These are phyloP conservation scores for Melanogrammus aeglefinus DNA, from an alignment of 2,797 vertebrate species.

Conservation along the genomic window DNA sequence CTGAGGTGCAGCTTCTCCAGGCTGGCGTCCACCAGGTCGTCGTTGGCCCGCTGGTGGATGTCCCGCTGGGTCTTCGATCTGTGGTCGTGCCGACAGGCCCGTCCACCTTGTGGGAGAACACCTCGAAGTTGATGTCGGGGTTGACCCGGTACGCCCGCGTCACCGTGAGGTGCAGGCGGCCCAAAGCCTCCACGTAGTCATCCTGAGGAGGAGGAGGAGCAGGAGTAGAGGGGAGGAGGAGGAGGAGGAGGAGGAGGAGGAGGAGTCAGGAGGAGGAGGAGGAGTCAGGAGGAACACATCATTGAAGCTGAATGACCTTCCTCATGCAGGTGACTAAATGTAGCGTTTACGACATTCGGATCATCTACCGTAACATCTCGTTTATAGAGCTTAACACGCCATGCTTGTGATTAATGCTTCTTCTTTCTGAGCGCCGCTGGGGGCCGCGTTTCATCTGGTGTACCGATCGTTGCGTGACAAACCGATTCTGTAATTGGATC, in stretches of 20 bases:
- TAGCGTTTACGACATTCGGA: too few species aligned
- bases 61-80: constrained; percentile 99
- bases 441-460: background rate
- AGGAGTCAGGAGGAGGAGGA: too few species aligned
- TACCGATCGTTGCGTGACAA: background rate
- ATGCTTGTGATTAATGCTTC: too few species aligned
- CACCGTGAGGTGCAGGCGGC: constrained; percentile 95
- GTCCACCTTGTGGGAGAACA: constrained; percentile 99
- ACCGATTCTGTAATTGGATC: background rate
- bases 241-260: too few species aligned
- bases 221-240: background rate
- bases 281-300: too few species aligned
- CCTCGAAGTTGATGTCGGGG: constrained; percentile 99
- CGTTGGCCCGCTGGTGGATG: constrained; percentile 98
- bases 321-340: too few species aligned
- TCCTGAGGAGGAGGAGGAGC: constrained; percentile 72
- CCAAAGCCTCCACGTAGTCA: constrained; percentile 97
- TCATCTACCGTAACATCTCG: too few species aligned
- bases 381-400: too few species aligned
- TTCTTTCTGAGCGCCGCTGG: too few species aligned
- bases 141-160: constrained; percentile 98
- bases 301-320: too few species aligned
- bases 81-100: constrained; percentile 98
- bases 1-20: constrained; percentile 98
- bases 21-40: constrained; percentile 94